phyloP scores from a whole-genome alignment of 2,113 vertebrate species.

The Daboia siamensis region DNA sequence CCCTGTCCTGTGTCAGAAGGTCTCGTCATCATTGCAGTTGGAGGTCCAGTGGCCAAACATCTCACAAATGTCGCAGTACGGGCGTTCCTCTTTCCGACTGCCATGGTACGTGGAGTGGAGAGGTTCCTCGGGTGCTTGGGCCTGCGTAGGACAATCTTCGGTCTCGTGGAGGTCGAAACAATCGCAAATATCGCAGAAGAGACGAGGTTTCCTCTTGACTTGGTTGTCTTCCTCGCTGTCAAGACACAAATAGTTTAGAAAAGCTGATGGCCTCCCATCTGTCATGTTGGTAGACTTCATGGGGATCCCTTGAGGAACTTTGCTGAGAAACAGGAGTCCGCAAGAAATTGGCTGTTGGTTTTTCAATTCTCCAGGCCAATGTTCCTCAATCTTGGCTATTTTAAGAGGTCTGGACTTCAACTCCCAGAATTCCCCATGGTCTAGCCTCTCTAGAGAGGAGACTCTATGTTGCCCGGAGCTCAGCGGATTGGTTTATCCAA shows the following conservation, averaged over 20 bases:
- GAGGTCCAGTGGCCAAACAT: conserved; percentile 93
- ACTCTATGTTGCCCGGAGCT: neutral
- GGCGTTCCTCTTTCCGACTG: conserved; percentile 84
- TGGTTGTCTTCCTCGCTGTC: conserved; percentile 73
- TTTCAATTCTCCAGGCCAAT: neutral
- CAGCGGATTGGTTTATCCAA: neutral
- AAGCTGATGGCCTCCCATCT: neutral
- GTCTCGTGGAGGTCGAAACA: conserved; percentile 97
- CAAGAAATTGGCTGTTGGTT: neutral
- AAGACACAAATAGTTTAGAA: neutral
- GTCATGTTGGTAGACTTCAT: neutral
- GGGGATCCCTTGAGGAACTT: neutral
- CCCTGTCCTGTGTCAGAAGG: conserved; percentile 71
- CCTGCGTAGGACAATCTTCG: conserved; percentile 94
- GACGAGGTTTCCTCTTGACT: conserved; percentile 88
- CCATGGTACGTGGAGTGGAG: conserved; percentile 90
- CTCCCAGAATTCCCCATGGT: neutral
- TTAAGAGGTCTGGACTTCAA: neutral
- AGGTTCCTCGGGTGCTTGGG: conserved; percentile 84
- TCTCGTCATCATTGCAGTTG: conserved; percentile 93
- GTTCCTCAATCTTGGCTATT: neutral
- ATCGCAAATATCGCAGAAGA: conserved; percentile 98
- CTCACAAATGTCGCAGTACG: conserved; percentile 95
- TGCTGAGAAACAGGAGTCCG: neutral
- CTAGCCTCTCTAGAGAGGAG: neutral